Base-by-base conservation (phyloP, 2,797 vertebrate genomes). In the Pseudopleuronectes americanus region DNA sequence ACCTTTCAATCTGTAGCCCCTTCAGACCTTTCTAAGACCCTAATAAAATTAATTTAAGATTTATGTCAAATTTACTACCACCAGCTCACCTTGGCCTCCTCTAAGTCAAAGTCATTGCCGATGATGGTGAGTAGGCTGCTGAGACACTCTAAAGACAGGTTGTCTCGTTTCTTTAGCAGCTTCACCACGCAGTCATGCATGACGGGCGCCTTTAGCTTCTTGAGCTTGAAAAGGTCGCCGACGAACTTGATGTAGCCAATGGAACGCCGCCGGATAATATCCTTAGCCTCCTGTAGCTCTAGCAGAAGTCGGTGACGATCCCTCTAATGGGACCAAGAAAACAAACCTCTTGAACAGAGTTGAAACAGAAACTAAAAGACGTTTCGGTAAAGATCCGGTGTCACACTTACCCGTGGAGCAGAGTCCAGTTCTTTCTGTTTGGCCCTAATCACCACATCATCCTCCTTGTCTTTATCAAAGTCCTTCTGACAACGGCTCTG, bases 161-260 rank as follows among this genome's bases (percentile, higher is more conserved):
- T 92, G 0, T 99, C 98, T 0, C 99, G 97, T 93, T 99, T 97
- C 83, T 99, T 99, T 4, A 99, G 94, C 86, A 99, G 94, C 91
- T 99, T 99, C 22, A 99, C 97, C 74, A 99, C 96, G 0, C 98
- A 99, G 90, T 99, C 98, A 0, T 99, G 98, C 98, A 99, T 99
- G 92, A 99, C 99, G 80, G 97, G 96, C 80, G 99, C 98, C 0
- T 97, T 99, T 87, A 99, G 81, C 98, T 99, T 99, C 90, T 97
- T 99, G 21, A 99, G 96, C 78, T 99, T 99, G 89, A 99, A 99
- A 13, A 99, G 97, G 81, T 99, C 98, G 0, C 98, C 97, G 0
- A 99, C 99, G 90, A 99, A 99, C 80, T 96, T 96, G 71, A 99
- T 99, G 89, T 99, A 99, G 55, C 97, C 98, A 0, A 98, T 98